These are phyloP conservation scores for Verasper variegatus DNA, from an alignment of 2,113 vertebrate species.

Conservation along the genomic window DNA sequence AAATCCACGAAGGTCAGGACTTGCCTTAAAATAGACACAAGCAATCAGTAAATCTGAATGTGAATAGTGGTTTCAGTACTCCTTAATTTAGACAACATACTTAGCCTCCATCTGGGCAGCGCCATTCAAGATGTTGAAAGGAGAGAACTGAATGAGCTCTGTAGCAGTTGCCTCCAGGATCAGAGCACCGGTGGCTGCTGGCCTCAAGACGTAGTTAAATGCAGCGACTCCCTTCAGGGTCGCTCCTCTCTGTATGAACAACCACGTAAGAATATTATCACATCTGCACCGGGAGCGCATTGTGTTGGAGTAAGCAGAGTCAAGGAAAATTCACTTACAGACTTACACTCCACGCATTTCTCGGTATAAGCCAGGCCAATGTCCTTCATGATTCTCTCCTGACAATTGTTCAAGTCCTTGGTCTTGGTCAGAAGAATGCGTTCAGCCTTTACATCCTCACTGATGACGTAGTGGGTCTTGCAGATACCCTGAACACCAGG, in stretches of 20 bases:
- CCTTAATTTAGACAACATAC: constrained; percentile 70
- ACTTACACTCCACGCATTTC: constrained; percentile 65
- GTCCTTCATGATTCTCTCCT: constrained; percentile 81
- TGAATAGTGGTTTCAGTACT: not conserved
- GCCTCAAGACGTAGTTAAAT: constrained; percentile 83
- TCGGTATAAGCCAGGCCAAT: constrained; percentile 81
- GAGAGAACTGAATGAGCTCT: constrained; percentile 84
- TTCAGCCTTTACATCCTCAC: constrained; percentile 77
- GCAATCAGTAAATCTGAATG: not conserved
- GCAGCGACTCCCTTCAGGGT: constrained; percentile 77
- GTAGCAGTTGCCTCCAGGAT: constrained; percentile 78
- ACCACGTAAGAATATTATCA: constrained; percentile 3
- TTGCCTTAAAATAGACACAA: constrained; percentile 75
- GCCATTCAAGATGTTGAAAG: constrained; percentile 80
- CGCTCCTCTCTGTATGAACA: constrained; percentile 75
- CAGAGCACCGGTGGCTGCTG: constrained; percentile 60
- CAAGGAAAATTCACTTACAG: constrained; percentile 65
- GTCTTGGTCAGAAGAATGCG: constrained; percentile 80
- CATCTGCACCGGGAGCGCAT: not conserved
- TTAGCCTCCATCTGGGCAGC: constrained; percentile 83
- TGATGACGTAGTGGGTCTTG: constrained; percentile 84
- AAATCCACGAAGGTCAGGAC: constrained; percentile 76
- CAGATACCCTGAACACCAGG: constrained; percentile 87
- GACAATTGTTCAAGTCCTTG: constrained; percentile 85
- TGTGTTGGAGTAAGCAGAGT: not conserved